These are phyloP conservation scores for Melierax canorus DNA, from an alignment of 2,113 vertebrate species.

Conservation along the genomic window DNA sequence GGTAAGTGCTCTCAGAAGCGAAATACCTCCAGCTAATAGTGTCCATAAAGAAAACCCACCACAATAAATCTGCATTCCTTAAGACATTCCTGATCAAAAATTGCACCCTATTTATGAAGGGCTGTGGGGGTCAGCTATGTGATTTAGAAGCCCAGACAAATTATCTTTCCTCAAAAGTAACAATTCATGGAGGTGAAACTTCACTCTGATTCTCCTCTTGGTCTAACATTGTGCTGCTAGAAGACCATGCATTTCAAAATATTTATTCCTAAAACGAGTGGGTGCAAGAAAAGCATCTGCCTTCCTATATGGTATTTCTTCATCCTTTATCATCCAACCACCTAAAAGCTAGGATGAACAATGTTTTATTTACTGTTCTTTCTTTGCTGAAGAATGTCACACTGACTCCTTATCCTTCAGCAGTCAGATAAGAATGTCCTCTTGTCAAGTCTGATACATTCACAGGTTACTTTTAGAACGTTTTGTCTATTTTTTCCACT, in stretches of 20 bases:
- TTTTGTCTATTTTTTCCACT: not conserved
- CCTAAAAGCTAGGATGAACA: constrained; percentile 18
- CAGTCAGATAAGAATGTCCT: not conserved
- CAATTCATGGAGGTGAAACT: not conserved
- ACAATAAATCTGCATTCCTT: not conserved
- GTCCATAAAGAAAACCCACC: not conserved
- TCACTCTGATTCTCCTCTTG: not conserved
- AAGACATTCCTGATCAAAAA: not conserved
- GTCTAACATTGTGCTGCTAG: not conserved
- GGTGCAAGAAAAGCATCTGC: constrained; percentile 22
- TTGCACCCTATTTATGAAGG: not conserved
- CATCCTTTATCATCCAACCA: not conserved
- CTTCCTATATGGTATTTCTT: constrained; percentile 15
- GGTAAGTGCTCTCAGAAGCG: not conserved
- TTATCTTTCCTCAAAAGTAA: not conserved
- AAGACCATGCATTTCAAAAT: not conserved
- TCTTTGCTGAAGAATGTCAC: constrained; percentile 5
- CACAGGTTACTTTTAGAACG: not conserved
- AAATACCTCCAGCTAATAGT: not conserved
- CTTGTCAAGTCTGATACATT: not conserved
- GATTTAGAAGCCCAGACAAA: not conserved
- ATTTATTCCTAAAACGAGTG: not conserved
- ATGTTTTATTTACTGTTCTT: constrained; percentile 31
- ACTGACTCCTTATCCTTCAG: not conserved
- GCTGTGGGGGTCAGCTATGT: not conserved